These are phyloP conservation scores for Trichosurus vulpecula DNA, from an alignment of 2,797 vertebrate genomes.

Conservation along the genomic window DNA sequence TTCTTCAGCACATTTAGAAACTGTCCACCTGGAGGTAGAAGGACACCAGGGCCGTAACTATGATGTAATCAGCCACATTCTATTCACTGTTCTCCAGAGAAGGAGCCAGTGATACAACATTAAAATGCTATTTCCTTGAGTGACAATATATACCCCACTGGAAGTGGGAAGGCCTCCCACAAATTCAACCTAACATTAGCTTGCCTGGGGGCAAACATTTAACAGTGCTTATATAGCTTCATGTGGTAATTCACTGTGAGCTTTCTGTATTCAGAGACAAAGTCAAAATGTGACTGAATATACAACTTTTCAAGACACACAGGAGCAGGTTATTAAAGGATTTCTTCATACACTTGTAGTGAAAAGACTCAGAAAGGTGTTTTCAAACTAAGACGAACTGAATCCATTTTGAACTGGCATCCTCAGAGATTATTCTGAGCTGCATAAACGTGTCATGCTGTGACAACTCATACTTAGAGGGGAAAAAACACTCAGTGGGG, in stretches of 20 bases:
- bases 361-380: not conserved
- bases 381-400: constrained; percentile 54
- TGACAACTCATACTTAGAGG: constrained; percentile 52
- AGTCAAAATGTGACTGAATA: not conserved
- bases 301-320: not conserved
- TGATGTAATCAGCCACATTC: not conserved
- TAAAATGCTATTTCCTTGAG: constrained; percentile 23
- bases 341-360: not conserved
- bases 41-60: not conserved
- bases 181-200: constrained; percentile 15
- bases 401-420: constrained; percentile 49
- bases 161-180: constrained; percentile 33
- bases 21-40: not conserved
- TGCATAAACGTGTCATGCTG: constrained; percentile 53
- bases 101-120: not conserved
- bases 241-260: constrained; percentile 13
- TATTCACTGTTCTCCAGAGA: not conserved
- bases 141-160: constrained; percentile 10
- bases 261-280: not conserved
- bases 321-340: not conserved
- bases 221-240: not conserved
- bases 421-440: constrained; percentile 48
- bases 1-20: not conserved
- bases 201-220: not conserved
- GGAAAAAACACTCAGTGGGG: constrained; percentile 51